These are phyloP conservation scores for Drosophila ironensis DNA, from an alignment of 1,140 invertebrate genomes.

Conservation along the genomic window DNA sequence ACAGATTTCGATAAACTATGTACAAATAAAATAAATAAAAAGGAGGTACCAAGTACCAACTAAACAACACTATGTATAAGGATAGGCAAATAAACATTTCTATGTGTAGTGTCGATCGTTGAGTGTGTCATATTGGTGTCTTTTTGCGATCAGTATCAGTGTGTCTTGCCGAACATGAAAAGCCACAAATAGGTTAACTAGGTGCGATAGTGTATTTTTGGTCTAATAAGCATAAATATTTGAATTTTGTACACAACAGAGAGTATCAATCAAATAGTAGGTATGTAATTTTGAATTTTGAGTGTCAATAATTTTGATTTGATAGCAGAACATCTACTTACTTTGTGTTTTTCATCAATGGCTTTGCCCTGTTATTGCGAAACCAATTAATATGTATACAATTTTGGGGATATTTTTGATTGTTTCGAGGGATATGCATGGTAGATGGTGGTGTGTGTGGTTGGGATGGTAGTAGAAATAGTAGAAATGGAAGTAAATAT, in stretches of 20 bases:
- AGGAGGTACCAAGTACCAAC: slow-evolving; percentile 44
- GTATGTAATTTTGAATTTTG: slow-evolving; percentile 36
- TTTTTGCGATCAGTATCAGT: slow-evolving; percentile 45
- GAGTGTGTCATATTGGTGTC: slow-evolving; percentile 12
- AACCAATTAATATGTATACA: slow-evolving; percentile 44
- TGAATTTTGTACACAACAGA: slow-evolving; percentile 42
- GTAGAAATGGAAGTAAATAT: slow-evolving; percentile 58
- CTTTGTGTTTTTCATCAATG: slow-evolving; percentile 79
- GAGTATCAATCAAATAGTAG: slow-evolving; percentile 33
- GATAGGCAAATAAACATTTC: slow-evolving; percentile 22
- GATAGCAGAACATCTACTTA: slow-evolving; percentile 68
- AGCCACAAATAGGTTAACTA: slow-evolving; percentile 34
- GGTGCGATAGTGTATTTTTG: slow-evolving; percentile 35
- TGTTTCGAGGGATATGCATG: slow-evolving; percentile 15
- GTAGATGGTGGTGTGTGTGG: slow-evolving; percentile 41
- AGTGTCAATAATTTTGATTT: slow-evolving; percentile 23
- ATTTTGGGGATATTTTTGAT: slow-evolving; percentile 44
- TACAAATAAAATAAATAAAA: slow-evolving; percentile 45
- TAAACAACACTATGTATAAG: slow-evolving; percentile 9
- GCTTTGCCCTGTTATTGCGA: slow-evolving; percentile 80
- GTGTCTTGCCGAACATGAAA: slow-evolving; percentile 26
- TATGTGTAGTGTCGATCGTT: slow-evolving; percentile 30
- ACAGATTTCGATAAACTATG: slow-evolving; percentile 43
- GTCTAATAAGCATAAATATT: slow-evolving; percentile 59
- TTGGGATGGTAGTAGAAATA: slow-evolving; percentile 59